Percentiles rank a stretch among this genome's conserved stretches.
phyloP scores from a whole-genome alignment of 2,113 vertebrate species.

The Atherinomorus stipes region DNA sequence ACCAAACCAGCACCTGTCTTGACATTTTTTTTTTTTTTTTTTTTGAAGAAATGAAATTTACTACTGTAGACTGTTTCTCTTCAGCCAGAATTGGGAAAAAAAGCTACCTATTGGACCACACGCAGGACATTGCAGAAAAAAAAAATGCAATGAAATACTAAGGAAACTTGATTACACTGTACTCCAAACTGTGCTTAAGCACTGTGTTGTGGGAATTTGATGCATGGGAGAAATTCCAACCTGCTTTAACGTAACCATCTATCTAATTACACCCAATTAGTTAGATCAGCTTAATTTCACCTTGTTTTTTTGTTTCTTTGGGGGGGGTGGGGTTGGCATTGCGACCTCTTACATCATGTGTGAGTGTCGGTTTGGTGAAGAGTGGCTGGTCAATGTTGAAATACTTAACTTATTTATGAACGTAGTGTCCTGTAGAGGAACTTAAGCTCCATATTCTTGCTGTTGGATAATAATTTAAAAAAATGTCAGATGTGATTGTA shows the following conservation, averaged over 20 bases:
- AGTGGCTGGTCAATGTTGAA: conserved; percentile 90
- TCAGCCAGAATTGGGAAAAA: conserved; percentile 68
- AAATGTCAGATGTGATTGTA: conserved; percentile 86
- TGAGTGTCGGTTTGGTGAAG: conserved; percentile 88
- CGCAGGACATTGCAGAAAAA: conserved; percentile 56
- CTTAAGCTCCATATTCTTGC: conserved; percentile 86
- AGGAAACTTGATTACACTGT: conserved; percentile 49
- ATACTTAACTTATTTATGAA: conserved; percentile 94
- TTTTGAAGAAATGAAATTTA: conserved; percentile 46
- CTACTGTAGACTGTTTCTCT: conserved; percentile 78
- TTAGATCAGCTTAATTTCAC: conserved; percentile 37
- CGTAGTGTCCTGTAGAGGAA: conserved; percentile 88
- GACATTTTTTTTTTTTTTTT: conserved; percentile 19
- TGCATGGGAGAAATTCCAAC: conserved; percentile 36
- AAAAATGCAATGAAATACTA: conserved; percentile 71
- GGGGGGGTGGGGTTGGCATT: too few species aligned
- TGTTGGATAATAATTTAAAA: conserved; percentile 83
- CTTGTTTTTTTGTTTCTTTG: too few species aligned
- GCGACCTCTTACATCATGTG: conserved; percentile 77
- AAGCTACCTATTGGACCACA: conserved; percentile 66
- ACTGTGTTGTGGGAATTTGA: conserved; percentile 50
- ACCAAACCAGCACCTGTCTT: conserved; percentile 63
- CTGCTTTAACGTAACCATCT: conserved; percentile 26
- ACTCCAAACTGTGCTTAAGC: conserved; percentile 47
- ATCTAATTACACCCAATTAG: too few species aligned